Percentiles rank a stretch among this genome's conserved stretches.
phyloP scores from a whole-genome alignment of 2,797 vertebrate genomes.

The Clarias pachynema region DNA sequence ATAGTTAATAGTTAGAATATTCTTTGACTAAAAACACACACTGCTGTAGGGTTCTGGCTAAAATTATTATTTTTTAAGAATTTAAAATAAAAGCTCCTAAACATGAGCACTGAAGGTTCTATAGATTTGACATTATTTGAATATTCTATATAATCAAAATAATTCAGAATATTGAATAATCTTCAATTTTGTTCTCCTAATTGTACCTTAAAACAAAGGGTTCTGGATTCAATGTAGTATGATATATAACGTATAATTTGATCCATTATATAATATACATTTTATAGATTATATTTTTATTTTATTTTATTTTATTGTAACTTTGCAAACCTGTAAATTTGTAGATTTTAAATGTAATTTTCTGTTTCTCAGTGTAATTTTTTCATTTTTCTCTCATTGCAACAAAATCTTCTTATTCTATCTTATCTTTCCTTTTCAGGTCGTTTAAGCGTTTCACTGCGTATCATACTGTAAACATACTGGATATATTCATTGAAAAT shows the following conservation, averaged over 20 bases:
- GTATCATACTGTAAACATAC: no score
- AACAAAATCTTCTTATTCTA: no score
- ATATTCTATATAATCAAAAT: neutral
- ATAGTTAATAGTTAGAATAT: neutral
- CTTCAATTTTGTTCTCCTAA: neutral
- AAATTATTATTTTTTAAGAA: neutral
- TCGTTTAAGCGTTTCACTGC: no score
- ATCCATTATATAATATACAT: no score
- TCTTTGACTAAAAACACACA: neutral
- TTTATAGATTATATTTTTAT: no score
- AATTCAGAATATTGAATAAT: neutral
- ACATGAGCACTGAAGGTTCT: neutral
- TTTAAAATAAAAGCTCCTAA: neutral
- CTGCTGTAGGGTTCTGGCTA: neutral
- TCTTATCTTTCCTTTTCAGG: no score
- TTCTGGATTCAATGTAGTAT: neutral
- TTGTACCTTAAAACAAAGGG: neutral
- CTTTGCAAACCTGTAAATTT: no score
- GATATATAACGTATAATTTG: no score
- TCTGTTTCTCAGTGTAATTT: no score
- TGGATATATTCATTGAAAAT: neutral
- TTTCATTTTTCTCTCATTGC: no score
- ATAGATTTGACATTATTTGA: neutral
- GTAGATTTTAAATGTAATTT: no score
- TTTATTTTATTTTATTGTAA: no score